These are phyloP conservation scores for Leptinotarsa tumamoca DNA, from an alignment of 2,888 invertebrate genomes.

Conservation along the genomic window DNA sequence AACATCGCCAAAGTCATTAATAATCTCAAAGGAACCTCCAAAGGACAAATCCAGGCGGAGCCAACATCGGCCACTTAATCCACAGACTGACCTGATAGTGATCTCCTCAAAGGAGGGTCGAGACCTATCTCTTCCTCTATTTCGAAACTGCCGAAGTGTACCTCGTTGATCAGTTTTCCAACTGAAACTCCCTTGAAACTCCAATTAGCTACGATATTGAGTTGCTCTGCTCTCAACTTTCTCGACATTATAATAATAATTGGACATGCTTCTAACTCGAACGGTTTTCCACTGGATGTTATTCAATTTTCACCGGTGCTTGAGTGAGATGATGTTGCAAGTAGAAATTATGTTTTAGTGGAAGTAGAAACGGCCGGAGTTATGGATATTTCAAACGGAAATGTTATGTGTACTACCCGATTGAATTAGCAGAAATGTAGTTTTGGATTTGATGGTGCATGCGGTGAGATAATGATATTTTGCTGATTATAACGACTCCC, in stretches of 20 bases:
- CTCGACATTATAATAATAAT: constrained; percentile 17
- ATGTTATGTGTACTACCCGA: background rate
- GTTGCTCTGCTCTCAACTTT: background rate
- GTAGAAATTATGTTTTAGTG: background rate
- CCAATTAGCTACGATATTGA: constrained; percentile 8
- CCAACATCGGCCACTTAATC: background rate
- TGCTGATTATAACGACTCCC: background rate
- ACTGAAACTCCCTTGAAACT: background rate
- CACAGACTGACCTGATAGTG: background rate
- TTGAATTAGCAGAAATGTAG: background rate
- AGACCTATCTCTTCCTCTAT: background rate
- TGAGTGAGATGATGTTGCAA: background rate
- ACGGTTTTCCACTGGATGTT: constrained; percentile 9
- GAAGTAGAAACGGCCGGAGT: background rate
- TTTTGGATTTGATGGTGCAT: background rate
- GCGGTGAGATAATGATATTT: background rate
- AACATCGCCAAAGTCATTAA: background rate
- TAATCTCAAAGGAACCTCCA: background rate
- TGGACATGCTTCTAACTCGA: background rate
- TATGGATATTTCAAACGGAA: background rate
- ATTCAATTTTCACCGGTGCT: constrained; percentile 8
- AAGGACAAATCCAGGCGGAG: background rate
- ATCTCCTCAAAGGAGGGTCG: constrained; percentile 8
- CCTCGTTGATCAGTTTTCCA: constrained; percentile 9
- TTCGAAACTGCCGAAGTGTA: constrained; percentile 4